Evolutionary conservation across 1,140 invertebrate species (phyloP).

Genomic region (Rhyzopertha dominica): DNA sequence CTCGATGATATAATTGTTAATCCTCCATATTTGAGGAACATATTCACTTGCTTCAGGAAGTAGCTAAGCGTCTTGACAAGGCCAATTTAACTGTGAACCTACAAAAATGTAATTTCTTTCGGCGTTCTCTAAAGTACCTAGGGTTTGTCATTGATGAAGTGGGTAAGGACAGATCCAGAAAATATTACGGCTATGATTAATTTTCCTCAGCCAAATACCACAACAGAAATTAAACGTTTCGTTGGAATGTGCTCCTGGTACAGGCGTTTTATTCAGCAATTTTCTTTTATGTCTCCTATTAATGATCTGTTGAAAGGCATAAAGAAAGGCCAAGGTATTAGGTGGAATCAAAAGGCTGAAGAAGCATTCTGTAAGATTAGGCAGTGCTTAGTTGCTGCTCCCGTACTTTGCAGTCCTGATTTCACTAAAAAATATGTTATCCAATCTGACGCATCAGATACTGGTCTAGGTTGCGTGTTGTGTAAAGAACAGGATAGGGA

Average conservation of each 20-base stretch:
- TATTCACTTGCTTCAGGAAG: conserved; percentile 19
- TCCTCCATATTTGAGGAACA: conserved; percentile 31
- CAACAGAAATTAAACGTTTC: conserved; percentile 38
- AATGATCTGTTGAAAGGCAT: conserved; percentile 37
- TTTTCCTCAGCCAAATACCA: conserved; percentile 28
- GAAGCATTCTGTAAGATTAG: conserved; percentile 15
- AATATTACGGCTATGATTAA: conserved; percentile 20
- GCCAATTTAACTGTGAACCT: conserved; percentile 26
- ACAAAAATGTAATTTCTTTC: conserved; percentile 21
- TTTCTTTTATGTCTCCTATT: conserved; percentile 41
- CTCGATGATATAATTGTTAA: conserved; percentile 38
- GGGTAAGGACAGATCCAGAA: conserved; percentile 12
- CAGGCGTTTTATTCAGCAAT: conserved; percentile 44
- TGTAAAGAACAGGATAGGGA: conserved; percentile 25
- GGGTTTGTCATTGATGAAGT: conserved; percentile 10
- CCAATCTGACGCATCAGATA: conserved; percentile 31
- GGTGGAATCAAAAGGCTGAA: conserved; percentile 18
- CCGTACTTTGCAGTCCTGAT: conserved; percentile 31
- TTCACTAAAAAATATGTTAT: conserved; percentile 19
- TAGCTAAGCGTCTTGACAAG: conserved; percentile 19
- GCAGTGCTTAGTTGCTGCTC: conserved; percentile 14
- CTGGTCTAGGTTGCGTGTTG: conserved; percentile 30
- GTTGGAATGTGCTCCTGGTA: conserved; percentile 45
- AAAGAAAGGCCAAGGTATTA: conserved; percentile 20
- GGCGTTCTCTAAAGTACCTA: conserved; percentile 9